phyloP scores from a whole-genome alignment of 2,888 invertebrate genomes.

The Apamea sordens region DNA sequence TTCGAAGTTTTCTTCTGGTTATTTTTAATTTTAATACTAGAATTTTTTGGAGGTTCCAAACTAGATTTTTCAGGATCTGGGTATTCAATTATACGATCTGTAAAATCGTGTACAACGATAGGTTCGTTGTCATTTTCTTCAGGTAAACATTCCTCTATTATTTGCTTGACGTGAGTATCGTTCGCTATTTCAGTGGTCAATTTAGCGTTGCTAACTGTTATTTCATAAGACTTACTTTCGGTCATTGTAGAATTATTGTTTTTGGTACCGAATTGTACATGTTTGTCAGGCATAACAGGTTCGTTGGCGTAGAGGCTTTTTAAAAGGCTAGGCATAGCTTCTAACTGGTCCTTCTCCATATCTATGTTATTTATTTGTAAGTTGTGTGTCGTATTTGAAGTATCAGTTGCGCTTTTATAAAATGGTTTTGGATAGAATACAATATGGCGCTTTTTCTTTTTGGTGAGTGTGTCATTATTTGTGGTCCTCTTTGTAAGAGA shows the following conservation, averaged over 20 bases:
- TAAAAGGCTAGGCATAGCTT: slow-evolving; percentile 73
- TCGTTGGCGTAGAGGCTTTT: slow-evolving; percentile 74
- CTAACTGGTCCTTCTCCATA: slow-evolving; percentile 49
- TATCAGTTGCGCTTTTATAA: slow-evolving; percentile 66
- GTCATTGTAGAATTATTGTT: slow-evolving; percentile 73
- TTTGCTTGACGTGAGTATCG: slow-evolving; percentile 3
- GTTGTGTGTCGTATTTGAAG: slow-evolving; percentile 53
- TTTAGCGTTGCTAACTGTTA: slow-evolving; percentile 32
- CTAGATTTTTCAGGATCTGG: slow-evolving; percentile 32
- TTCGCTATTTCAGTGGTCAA: slow-evolving; percentile 2
- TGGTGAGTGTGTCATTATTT: slow-evolving; percentile 63
- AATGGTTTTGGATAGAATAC: slow-evolving; percentile 69
- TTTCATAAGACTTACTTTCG: slow-evolving; percentile 49
- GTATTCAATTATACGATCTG: slow-evolving; percentile 56
- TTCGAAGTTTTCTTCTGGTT: slow-evolving; percentile 12
- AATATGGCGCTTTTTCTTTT: slow-evolving; percentile 64
- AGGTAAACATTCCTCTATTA: slow-evolving; percentile 17
- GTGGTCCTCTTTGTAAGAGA: slow-evolving; percentile 74
- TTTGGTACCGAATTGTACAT: slow-evolving; percentile 40
- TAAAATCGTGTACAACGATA: slow-evolving; percentile 62
- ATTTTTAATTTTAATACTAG: slow-evolving; percentile 28
- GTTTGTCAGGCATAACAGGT: slow-evolving; percentile 64
- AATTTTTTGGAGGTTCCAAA: slow-evolving; percentile 3
- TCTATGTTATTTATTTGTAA: slow-evolving; percentile 24
- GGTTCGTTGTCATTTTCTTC: slow-evolving; percentile 59